A percentile compares a stretch with the other conserved stretches of the same genome.
phyloP scores from a whole-genome alignment of 2,113 vertebrate species.

The Gadus macrocephalus region DNA sequence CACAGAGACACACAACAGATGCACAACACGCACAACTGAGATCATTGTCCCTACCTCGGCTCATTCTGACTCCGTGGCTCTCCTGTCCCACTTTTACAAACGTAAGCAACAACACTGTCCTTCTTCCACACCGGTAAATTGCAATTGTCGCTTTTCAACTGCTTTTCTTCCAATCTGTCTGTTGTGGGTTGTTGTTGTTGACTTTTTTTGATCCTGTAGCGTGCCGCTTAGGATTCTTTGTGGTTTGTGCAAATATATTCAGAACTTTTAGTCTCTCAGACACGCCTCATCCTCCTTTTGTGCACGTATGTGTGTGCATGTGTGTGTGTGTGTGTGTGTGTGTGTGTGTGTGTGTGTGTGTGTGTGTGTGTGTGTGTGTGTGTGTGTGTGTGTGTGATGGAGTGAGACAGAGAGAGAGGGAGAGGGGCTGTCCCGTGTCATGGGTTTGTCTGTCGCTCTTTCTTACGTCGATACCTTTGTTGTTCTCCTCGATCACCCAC shows the following conservation, averaged over 20 bases:
- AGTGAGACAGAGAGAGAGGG: constrained; percentile 1
- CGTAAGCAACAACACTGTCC: constrained; percentile 27
- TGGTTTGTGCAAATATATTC: neutral
- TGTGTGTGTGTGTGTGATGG: constrained; percentile 14
- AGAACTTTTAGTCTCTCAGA: constrained; percentile 1
- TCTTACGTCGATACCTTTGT: constrained; percentile 30
- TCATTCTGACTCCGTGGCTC: constrained; percentile 67
- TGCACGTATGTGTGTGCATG: neutral
- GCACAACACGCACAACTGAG: constrained; percentile 29
- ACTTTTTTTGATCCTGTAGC: constrained; percentile 10
- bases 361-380: constrained; percentile 30
- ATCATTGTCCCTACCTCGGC: constrained; percentile 72
- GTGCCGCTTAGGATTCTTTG: neutral
- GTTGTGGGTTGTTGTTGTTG: neutral
- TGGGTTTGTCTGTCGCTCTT: constrained; percentile 46
- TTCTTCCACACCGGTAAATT: constrained; percentile 10
- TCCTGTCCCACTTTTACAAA: constrained; percentile 65
- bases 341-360: neutral
- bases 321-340: neutral
- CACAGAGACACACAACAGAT: constrained; percentile 28
- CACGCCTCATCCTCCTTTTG: constrained; percentile 9
- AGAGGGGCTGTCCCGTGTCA: constrained; percentile 52
- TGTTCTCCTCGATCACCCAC: neutral
- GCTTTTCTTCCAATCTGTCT: neutral
- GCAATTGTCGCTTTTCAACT: neutral